These are phyloP conservation scores for Jaculus jaculus DNA, from an alignment of 2,113 vertebrate species.

Conservation along the genomic window DNA sequence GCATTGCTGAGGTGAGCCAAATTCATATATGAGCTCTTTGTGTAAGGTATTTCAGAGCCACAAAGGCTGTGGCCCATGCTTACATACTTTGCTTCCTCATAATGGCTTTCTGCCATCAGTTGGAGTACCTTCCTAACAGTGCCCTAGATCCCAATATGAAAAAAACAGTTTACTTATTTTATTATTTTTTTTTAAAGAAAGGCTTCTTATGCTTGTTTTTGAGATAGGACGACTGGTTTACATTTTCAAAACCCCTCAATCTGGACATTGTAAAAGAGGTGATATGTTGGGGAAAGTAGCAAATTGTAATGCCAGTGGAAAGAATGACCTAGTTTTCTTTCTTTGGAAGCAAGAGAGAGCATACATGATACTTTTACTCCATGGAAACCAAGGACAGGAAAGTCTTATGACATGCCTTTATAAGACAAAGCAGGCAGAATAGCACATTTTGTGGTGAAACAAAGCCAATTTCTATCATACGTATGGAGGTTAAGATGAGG, in stretches of 20 bases:
- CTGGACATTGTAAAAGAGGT: slow-evolving; percentile 64
- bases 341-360: slow-evolving; percentile 34
- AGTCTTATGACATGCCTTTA: background rate
- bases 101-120: slow-evolving; percentile 59
- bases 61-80: slow-evolving; percentile 62
- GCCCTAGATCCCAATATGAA: slow-evolving; percentile 70
- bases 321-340: slow-evolving; percentile 36
- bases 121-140: slow-evolving; percentile 60
- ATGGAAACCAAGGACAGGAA: slow-evolving; percentile 31
- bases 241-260: slow-evolving; percentile 63
- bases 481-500: background rate
- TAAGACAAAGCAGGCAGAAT: slow-evolving; percentile 5
- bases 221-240: slow-evolving; percentile 63
- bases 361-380: slow-evolving; percentile 15
- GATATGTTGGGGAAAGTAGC: slow-evolving; percentile 16
- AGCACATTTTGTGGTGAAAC: background rate
- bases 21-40: slow-evolving; percentile 68
- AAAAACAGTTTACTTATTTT: slow-evolving; percentile 70
- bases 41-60: slow-evolving; percentile 66
- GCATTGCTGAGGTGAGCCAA: slow-evolving; percentile 61
- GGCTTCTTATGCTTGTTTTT: slow-evolving; percentile 56
- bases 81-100: slow-evolving; percentile 18
- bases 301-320: slow-evolving; percentile 58
- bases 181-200: slow-evolving; percentile 74
- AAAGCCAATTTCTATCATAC: background rate